Evolutionary conservation across 1,140 invertebrate genomes (phyloP).

Genomic region (Riptortus pedestris): DNA sequence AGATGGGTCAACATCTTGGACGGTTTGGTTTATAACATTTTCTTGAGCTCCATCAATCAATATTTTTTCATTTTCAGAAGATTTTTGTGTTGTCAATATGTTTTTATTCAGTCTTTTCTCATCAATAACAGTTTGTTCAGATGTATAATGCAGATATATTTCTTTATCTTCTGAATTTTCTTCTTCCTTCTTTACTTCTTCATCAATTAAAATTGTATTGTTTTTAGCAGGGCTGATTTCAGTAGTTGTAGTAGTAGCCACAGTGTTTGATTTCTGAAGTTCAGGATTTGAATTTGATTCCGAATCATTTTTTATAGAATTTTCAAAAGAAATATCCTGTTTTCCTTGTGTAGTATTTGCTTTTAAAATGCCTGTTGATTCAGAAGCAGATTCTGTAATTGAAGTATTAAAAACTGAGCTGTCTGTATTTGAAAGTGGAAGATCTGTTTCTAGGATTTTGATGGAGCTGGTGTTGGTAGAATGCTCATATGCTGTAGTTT

Average conservation of each 20-base stretch:
- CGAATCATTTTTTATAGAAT: too few species aligned
- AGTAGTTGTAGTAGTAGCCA: background rate
- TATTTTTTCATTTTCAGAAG: background rate
- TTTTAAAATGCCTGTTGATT: background rate
- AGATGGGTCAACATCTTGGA: constrained; percentile 3
- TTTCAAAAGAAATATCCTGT: too few species aligned
- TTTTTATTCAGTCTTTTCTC: background rate
- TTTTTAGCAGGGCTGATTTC: too few species aligned
- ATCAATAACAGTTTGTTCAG: background rate
- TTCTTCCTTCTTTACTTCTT: background rate
- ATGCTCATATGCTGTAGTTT: background rate
- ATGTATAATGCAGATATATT: background rate
- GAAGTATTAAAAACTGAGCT: background rate
- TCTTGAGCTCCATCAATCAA: too few species aligned
- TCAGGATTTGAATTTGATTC: background rate
- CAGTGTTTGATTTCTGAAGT: too few species aligned
- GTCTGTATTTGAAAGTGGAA: background rate
- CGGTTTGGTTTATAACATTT: too few species aligned
- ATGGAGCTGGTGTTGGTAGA: background rate
- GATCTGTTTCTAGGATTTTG: background rate
- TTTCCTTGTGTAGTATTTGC: background rate
- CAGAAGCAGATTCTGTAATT: background rate
- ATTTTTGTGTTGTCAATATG: too few species aligned
- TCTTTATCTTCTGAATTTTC: background rate
- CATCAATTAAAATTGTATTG: background rate